Evolutionary conservation across 2,113 vertebrate genomes (phyloP).

Genomic region (Syngnathus typhle): DNA sequence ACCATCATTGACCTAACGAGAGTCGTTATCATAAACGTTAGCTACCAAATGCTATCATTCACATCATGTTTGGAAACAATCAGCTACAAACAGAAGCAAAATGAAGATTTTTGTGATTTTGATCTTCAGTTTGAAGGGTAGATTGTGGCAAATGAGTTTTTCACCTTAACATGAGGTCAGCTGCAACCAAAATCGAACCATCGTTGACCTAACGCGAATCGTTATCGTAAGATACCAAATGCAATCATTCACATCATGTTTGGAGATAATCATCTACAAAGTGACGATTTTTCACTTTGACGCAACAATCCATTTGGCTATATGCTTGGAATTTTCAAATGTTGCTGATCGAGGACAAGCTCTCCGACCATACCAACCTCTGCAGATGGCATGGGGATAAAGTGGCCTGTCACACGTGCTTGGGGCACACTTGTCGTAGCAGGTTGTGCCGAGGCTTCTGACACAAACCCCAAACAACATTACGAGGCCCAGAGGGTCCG

Average conservation of each 20-base stretch:
- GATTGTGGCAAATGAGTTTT: too few relatives aligned
- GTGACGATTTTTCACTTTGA: too few relatives aligned
- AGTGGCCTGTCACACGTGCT: constrained; percentile 20
- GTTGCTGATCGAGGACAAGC: not conserved
- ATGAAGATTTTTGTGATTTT: too few relatives aligned
- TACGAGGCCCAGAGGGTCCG: constrained; percentile 48
- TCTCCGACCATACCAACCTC: not conserved
- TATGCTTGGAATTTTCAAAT: not conserved
- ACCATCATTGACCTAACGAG: too few relatives aligned
- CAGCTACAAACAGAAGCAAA: too few relatives aligned
- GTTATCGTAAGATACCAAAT: not conserved
- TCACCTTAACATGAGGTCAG: too few relatives aligned
- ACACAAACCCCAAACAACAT: constrained; percentile 40
- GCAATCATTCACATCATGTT: not conserved
- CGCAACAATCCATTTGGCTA: not conserved
- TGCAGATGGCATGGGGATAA: constrained; percentile 29
- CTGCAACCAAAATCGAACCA: too few relatives aligned
- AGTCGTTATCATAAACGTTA: too few relatives aligned
- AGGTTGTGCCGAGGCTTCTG: constrained; percentile 23
- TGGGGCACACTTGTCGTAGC: constrained; percentile 31
- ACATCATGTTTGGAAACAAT: not conserved
- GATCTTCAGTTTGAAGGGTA: too few relatives aligned
- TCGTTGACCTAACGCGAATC: too few relatives aligned
- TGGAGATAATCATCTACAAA: not conserved
- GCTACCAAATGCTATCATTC: not conserved